These are phyloP conservation scores for Phasia obesa DNA, from an alignment of 2,888 invertebrate species.

Conservation along the genomic window DNA sequence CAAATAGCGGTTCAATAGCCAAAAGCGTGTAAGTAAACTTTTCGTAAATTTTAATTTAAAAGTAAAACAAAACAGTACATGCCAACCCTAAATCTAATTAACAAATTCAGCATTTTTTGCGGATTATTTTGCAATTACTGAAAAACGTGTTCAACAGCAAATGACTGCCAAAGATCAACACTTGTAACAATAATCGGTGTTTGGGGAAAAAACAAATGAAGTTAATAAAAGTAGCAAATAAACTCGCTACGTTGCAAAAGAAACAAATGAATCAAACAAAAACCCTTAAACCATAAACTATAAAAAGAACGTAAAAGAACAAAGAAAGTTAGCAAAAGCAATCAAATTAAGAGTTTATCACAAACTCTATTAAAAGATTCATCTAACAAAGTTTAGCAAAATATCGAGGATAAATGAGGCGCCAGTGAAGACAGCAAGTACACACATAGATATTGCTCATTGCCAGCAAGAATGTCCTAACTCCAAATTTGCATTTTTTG, in stretches of 20 bases:
- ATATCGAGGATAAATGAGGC: constrained; percentile 13
- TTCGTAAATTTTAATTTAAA: too few species aligned
- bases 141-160: too few species aligned
- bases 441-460: too few species aligned
- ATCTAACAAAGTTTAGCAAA: constrained; percentile 23
- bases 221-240: constrained; percentile 25
- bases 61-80: too few species aligned
- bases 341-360: constrained; percentile 66
- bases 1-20: too few species aligned
- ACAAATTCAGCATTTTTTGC: too few species aligned
- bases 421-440: not conserved
- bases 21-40: too few species aligned
- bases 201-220: constrained; percentile 11
- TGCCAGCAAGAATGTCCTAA: too few species aligned
- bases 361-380: constrained; percentile 52
- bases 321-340: constrained; percentile 55
- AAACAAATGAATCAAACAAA: constrained; percentile 41
- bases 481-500: too few species aligned
- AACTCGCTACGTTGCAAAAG: constrained; percentile 7
- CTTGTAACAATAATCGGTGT: not conserved
- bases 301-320: constrained; percentile 22
- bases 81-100: too few species aligned
- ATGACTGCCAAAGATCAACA: not conserved
- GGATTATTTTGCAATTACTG: too few species aligned
- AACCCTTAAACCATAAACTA: constrained; percentile 56